Conservation (phyloP, 1,140 invertebrate species). For the Drosophila busckii region DNA sequence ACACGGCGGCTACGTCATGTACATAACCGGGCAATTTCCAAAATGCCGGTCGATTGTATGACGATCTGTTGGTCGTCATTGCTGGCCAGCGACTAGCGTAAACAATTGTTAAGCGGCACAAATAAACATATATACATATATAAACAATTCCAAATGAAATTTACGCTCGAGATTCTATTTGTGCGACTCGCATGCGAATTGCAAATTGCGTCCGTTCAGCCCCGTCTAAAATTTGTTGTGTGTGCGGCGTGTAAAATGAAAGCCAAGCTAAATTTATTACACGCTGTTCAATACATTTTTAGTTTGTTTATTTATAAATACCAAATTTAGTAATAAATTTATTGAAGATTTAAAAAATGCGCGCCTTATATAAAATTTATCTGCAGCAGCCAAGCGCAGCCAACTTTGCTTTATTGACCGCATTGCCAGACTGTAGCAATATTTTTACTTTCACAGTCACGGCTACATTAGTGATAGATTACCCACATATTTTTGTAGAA, state of each 20-base stretch:
- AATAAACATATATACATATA: constrained; percentile 33
- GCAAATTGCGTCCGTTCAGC: too few species aligned
- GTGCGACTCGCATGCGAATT: constrained; percentile 25
- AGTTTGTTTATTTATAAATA: too few species aligned
- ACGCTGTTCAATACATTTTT: too few species aligned
- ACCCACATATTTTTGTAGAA: constrained; percentile 28
- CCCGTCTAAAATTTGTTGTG: too few species aligned
- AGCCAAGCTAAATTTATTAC: background rate
- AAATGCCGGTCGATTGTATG: constrained; percentile 83
- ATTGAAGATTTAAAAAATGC: constrained; percentile 5
- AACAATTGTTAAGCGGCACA: constrained; percentile 60
- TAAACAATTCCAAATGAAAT: constrained; percentile 46
- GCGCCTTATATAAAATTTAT: constrained; percentile 8
- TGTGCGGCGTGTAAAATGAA: too few species aligned
- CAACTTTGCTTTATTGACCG: constrained; percentile 12
- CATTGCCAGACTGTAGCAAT: constrained; percentile 7
- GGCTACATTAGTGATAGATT: too few species aligned
- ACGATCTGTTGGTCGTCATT: constrained; percentile 72
- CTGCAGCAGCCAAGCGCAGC: constrained; percentile 12
- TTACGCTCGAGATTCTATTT: constrained; percentile 26
- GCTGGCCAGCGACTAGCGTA: constrained; percentile 68
- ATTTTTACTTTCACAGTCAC: constrained; percentile 12
- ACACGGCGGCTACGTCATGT: constrained; percentile 9
- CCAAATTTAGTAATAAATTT: too few species aligned
- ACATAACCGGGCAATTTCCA: constrained; percentile 81